These are phyloP conservation scores for Cebidichthys violaceus DNA, from an alignment of 2,113 vertebrate genomes.

Conservation along the genomic window DNA sequence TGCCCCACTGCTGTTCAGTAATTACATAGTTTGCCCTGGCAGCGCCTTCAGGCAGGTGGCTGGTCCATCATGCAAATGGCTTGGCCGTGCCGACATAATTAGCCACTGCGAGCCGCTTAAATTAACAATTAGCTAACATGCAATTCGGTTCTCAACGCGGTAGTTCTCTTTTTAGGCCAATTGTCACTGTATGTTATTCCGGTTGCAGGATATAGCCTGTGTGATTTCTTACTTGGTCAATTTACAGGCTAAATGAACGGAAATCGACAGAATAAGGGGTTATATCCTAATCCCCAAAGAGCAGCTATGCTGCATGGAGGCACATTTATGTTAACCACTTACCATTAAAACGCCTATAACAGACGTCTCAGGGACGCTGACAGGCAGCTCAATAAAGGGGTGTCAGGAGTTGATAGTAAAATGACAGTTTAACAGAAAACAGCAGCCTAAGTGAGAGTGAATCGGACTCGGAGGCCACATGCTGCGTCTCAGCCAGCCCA, in stretches of 20 bases:
- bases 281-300: constrained; percentile 49
- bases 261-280: constrained; percentile 56
- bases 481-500: constrained; percentile 87
- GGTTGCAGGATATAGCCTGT: constrained; percentile 88
- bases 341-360: not conserved
- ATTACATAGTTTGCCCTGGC: constrained; percentile 99
- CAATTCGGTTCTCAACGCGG: constrained; percentile 94
- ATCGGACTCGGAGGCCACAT: constrained; percentile 82
- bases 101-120: constrained; percentile 96
- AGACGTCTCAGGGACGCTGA: constrained; percentile 36
- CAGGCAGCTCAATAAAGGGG: constrained; percentile 52
- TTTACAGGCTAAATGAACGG: constrained; percentile 68
- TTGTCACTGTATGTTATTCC: constrained; percentile 92
- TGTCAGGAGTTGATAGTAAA: constrained; percentile 67
- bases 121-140: constrained; percentile 99
- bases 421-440: constrained; percentile 72
- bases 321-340: constrained; percentile 49
- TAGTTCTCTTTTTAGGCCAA: constrained; percentile 90
- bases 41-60: constrained; percentile 98
- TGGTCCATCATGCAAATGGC: constrained; percentile 99
- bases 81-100: constrained; percentile 98
- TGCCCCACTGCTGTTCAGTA: constrained; percentile 99
- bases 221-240: constrained; percentile 88
- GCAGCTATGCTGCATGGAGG: constrained; percentile 5
- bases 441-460: constrained; percentile 64